These are phyloP conservation scores for Rhinopomastus cyanomelas DNA, from an alignment of 2,113 vertebrate genomes.

Conservation along the genomic window DNA sequence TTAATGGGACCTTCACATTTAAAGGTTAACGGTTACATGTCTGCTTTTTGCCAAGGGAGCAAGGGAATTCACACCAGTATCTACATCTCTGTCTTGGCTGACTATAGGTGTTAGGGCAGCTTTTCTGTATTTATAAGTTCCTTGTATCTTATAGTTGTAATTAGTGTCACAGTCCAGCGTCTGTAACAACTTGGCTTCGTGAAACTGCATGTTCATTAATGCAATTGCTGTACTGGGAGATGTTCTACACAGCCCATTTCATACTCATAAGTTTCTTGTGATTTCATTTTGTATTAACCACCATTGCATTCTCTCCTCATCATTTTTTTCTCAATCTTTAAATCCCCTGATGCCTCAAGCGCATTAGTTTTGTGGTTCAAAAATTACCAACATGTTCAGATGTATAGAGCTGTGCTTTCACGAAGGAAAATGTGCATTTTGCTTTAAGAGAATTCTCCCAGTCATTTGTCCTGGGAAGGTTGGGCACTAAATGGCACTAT, in stretches of 20 bases:
- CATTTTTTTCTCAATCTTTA: conserved; percentile 3
- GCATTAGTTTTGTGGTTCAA: too few relatives aligned
- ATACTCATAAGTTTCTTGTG: neutral
- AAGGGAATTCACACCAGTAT: neutral
- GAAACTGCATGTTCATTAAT: neutral
- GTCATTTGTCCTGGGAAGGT: too few relatives aligned
- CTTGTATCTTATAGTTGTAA: neutral
- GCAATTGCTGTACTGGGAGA: conserved; percentile 8
- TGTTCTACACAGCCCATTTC: conserved; percentile 41
- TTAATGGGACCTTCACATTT: neutral
- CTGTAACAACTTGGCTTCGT: neutral
- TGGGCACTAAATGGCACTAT: too few relatives aligned
- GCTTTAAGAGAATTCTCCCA: too few relatives aligned
- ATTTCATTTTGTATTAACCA: conserved; percentile 28
- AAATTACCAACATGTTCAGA: too few relatives aligned
- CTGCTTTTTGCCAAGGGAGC: neutral
- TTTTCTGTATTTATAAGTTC: neutral
- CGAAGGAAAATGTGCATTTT: too few relatives aligned
- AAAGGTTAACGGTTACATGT: accelerated
- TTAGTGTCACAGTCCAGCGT: conserved; percentile 3
- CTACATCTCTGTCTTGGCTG: accelerated
- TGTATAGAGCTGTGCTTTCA: too few relatives aligned
- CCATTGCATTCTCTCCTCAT: neutral
- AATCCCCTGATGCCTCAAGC: neutral
- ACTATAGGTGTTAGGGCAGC: neutral